Conservation (phyloP, 1,140 invertebrate species). For the Mycetomoellerius zeteki region DNA sequence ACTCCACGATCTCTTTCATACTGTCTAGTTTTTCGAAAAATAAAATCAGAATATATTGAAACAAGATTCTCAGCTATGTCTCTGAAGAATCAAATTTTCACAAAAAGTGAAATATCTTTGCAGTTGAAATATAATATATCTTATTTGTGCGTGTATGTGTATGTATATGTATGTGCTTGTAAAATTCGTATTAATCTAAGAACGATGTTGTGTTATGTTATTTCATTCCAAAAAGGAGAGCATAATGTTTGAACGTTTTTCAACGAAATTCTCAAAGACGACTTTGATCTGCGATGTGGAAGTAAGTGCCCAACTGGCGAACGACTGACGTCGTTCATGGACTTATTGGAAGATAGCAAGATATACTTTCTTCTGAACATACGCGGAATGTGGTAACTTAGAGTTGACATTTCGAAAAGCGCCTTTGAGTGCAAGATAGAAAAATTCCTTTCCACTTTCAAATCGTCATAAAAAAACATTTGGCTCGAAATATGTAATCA, state of each 20-base stretch:
- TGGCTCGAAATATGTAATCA: not conserved
- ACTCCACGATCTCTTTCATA: not conserved
- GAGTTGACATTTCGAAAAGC: constrained; percentile 35
- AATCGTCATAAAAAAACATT: not conserved
- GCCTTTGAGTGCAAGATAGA: constrained; percentile 20
- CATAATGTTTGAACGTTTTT: constrained; percentile 26
- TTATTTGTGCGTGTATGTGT: not conserved
- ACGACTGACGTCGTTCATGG: constrained; percentile 34
- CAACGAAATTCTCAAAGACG: constrained; percentile 26
- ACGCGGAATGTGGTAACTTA: constrained; percentile 37
- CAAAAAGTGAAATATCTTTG: constrained; percentile 8
- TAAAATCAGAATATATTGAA: not conserved
- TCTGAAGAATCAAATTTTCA: not conserved
- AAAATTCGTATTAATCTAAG: not conserved
- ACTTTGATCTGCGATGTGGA: constrained; percentile 52
- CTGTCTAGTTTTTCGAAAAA: not conserved
- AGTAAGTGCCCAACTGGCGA: constrained; percentile 48
- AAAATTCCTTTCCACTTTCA: constrained; percentile 9
- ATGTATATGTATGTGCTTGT: not conserved
- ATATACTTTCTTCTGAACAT: constrained; percentile 15
- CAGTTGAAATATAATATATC: constrained; percentile 11
- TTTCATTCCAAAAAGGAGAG: constrained; percentile 20
- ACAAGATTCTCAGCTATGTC: not conserved
- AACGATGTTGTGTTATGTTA: constrained; percentile 8
- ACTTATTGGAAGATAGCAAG: constrained; percentile 49